A percentile compares a stretch with the other conserved stretches of the same genome.
phyloP scores from a whole-genome alignment of 2,113 vertebrate species.

The Melanotaenia duboulayi region DNA sequence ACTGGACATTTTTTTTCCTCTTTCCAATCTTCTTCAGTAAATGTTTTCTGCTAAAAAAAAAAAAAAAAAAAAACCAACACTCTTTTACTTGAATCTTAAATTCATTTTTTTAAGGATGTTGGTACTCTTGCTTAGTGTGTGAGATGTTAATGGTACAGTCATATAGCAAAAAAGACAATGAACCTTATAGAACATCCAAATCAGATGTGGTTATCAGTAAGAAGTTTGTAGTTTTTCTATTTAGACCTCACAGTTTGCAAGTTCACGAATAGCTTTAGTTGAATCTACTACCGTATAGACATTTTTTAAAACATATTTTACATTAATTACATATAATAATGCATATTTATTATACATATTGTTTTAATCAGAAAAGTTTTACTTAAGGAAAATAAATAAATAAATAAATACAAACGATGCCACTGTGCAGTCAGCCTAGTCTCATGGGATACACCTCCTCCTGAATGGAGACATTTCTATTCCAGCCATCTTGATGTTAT shows the following conservation, averaged over 20 bases:
- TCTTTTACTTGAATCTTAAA: neutral
- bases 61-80: neutral
- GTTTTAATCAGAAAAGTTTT: neutral
- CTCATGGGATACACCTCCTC: neutral
- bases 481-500: slow-evolving; percentile 35
- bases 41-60: too few species aligned
- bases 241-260: neutral
- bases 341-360: neutral
- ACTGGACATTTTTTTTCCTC: neutral
- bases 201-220: neutral
- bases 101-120: neutral
- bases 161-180: too few species aligned
- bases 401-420: neutral
- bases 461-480: slow-evolving; percentile 32
- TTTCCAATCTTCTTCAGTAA: neutral
- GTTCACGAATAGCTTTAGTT: too few species aligned
- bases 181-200: neutral
- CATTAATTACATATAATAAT: too few species aligned
- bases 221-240: neutral
- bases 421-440: neutral
- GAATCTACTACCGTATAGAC: too few species aligned
- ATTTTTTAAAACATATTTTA: too few species aligned
- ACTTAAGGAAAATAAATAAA: neutral
- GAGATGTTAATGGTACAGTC: too few species aligned
- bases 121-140: too few species aligned